Evolutionary conservation across 2,797 vertebrate species (phyloP).

Genomic region (Syngnathus rostellatus): DNA sequence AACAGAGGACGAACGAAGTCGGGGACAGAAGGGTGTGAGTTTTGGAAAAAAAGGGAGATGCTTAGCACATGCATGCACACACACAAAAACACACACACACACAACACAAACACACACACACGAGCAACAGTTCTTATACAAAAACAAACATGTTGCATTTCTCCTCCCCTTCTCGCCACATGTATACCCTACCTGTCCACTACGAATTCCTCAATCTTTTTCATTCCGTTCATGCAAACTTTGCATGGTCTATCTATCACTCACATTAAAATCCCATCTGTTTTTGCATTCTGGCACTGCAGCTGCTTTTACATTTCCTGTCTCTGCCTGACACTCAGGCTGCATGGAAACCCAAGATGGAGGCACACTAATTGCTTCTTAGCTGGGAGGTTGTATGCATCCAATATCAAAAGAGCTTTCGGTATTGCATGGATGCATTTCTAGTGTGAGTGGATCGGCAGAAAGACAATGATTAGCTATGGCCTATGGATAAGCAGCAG

Average conservation of each 20-base stretch:
- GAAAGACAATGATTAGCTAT: background rate
- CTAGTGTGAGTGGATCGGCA: slow-evolving; percentile 2
- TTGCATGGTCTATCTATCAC: slow-evolving; percentile 30
- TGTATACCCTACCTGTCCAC: slow-evolving; percentile 1
- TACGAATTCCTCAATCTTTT: slow-evolving; percentile 17
- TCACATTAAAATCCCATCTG: slow-evolving; percentile 55
- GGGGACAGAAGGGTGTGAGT: slow-evolving; percentile 15
- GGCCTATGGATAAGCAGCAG: background rate
- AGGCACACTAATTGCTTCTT: slow-evolving; percentile 26
- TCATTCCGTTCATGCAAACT: slow-evolving; percentile 32
- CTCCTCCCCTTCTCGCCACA: background rate
- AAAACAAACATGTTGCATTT: slow-evolving; percentile 7
- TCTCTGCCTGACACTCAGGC: slow-evolving; percentile 1
- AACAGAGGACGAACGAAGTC: slow-evolving; percentile 20
- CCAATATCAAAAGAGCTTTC: slow-evolving; percentile 4
- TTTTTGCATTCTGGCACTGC: slow-evolving; percentile 42
- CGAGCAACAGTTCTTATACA: too few species aligned
- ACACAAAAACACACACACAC: background rate
- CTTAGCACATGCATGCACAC: background rate
- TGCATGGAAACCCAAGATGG: slow-evolving; percentile 19
- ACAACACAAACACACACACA: background rate
- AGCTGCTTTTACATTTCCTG: slow-evolving; percentile 34
- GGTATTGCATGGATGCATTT: slow-evolving; percentile 4
- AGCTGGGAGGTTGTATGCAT: slow-evolving; percentile 4
- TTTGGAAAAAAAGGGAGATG: slow-evolving; percentile 4